phyloP scores from a whole-genome alignment of 2,797 vertebrate genomes.

The Ibycter americanus region DNA sequence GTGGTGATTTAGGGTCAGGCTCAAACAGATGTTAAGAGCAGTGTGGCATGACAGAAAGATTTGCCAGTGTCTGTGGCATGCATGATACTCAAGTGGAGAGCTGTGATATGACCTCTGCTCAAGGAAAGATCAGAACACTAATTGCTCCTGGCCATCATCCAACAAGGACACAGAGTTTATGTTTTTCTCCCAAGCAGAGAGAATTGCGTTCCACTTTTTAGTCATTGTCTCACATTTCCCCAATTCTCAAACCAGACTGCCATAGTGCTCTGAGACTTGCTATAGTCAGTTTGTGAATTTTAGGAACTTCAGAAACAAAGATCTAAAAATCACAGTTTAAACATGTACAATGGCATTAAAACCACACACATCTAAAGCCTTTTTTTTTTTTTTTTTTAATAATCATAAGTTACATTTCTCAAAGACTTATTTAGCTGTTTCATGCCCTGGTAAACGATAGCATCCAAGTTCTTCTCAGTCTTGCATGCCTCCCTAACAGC shows the following conservation, averaged over 20 bases:
- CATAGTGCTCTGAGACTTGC: background rate
- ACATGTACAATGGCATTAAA: background rate
- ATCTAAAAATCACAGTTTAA: background rate
- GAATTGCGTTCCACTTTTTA: background rate
- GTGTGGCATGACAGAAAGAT: background rate
- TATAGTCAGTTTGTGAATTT: background rate
- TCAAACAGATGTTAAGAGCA: background rate
- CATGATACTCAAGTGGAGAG: background rate
- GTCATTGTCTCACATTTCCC: background rate
- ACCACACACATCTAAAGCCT: background rate
- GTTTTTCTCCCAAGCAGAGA: background rate
- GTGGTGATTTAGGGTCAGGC: background rate
- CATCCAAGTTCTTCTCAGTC: background rate
- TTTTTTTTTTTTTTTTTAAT: background rate
- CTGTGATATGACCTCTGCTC: background rate
- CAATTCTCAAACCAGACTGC: background rate
- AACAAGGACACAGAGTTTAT: background rate
- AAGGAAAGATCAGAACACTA: background rate
- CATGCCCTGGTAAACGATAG: background rate
- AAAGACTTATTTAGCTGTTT: background rate
- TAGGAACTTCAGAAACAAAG: background rate
- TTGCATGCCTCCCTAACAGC: background rate
- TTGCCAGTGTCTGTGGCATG: background rate
- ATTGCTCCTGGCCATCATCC: accelerated
- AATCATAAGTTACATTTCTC: background rate